These are phyloP conservation scores for Stichodactyla mertensii DNA, from an alignment of 64 coral and sea anemone species.

Conservation along the genomic window DNA sequence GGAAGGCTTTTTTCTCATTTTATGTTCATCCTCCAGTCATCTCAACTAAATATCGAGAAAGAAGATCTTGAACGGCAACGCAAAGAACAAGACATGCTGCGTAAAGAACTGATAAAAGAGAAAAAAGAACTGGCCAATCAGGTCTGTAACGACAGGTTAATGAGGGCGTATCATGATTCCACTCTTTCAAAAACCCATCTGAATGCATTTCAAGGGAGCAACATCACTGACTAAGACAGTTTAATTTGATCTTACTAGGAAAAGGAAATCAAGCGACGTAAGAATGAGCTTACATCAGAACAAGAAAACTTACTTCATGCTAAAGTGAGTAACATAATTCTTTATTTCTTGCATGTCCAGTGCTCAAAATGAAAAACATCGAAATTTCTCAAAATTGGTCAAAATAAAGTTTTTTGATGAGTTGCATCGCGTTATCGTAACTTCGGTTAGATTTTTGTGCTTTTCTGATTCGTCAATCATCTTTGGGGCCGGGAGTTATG, in stretches of 20 bases:
- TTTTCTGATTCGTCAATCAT: too few relatives aligned
- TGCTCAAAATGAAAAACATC: too few relatives aligned
- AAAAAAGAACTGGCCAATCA: conserved; percentile 22
- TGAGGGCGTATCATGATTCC: too few relatives aligned
- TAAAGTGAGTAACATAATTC: neutral
- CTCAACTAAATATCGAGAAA: conserved; percentile 7
- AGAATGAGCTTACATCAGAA: neutral
- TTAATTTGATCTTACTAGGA: neutral
- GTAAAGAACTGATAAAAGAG: conserved; percentile 25
- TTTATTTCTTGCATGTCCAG: too few relatives aligned
- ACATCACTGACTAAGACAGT: neutral
- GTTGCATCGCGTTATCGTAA: too few relatives aligned
- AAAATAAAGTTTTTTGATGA: too few relatives aligned
- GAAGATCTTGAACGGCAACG: conserved; percentile 12
- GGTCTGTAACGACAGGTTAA: neutral
- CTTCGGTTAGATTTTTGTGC: too few relatives aligned
- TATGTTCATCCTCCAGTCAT: neutral
- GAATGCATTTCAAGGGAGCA: too few relatives aligned
- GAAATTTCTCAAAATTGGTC: too few relatives aligned
- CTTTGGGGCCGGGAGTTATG: too few relatives aligned
- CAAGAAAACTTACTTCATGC: neutral
- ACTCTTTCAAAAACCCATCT: too few relatives aligned
- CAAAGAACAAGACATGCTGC: conserved; percentile 24
- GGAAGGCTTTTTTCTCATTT: neutral
- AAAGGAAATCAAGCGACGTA: neutral